Evolutionary conservation across 2,797 vertebrate genomes (phyloP).

Genomic region (Myotis findleyi): DNA sequence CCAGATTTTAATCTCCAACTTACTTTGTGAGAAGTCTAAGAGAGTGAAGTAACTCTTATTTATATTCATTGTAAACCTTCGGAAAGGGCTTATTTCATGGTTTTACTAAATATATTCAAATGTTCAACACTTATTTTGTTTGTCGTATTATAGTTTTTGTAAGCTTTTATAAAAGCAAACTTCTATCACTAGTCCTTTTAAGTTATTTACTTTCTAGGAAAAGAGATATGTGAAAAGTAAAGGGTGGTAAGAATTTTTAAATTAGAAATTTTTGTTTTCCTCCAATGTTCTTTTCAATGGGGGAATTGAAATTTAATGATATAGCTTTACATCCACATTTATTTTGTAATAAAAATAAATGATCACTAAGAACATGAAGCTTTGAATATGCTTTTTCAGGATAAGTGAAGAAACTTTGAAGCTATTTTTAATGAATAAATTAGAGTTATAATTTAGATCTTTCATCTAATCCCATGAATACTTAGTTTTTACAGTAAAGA

Average conservation of each 20-base stretch:
- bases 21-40: not conserved
- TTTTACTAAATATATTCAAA: constrained; percentile 22
- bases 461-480: constrained; percentile 50
- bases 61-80: not conserved
- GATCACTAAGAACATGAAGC: not conserved
- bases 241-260: not conserved
- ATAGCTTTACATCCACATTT: constrained; percentile 16
- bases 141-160: constrained; percentile 26
- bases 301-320: constrained; percentile 42
- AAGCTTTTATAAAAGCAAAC: constrained; percentile 37
- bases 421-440: constrained; percentile 60
- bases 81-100: not conserved
- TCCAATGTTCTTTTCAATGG: not conserved
- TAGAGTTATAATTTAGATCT: constrained; percentile 53
- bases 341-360: constrained; percentile 67
- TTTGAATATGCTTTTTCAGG: constrained; percentile 25
- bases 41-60: constrained; percentile 26
- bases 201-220: constrained; percentile 20
- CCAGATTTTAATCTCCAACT: not conserved
- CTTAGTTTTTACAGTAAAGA: constrained; percentile 11
- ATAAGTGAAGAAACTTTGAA: constrained; percentile 8
- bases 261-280: not conserved
- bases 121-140: constrained; percentile 31
- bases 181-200: not conserved
- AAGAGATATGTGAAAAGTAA: constrained; percentile 13